Percentiles rank a stretch among this genome's conserved stretches.
Conservation (phyloP, 2,797 vertebrate species). For the Emydoidea blandingii region DNA sequence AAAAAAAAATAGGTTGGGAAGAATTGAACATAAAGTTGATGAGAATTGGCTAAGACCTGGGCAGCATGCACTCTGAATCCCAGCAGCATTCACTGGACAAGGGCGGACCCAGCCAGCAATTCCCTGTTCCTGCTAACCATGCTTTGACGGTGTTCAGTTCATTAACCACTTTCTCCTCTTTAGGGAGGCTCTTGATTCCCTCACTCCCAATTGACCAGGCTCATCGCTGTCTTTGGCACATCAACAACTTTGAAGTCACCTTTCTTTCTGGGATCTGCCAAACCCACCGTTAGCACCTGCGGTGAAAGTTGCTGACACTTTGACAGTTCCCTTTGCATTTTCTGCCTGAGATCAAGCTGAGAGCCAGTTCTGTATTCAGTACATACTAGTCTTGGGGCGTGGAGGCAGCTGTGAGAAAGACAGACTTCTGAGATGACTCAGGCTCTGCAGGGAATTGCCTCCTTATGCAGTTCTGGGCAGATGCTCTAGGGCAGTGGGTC, state of each 20-base stretch:
- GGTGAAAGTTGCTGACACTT: background rate
- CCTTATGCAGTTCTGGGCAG: background rate
- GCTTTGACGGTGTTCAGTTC: background rate
- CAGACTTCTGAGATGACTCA: fast-evolving
- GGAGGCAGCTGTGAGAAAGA: fast-evolving
- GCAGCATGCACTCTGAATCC: background rate
- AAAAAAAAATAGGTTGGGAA: background rate
- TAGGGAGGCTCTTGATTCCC: background rate
- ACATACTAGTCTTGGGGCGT: background rate
- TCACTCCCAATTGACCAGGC: background rate
- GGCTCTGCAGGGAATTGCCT: background rate
- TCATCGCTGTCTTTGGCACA: background rate
- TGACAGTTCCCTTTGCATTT: background rate
- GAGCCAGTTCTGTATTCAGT: background rate
- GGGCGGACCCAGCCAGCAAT: background rate
- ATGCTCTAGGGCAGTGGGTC: background rate
- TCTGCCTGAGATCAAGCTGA: background rate
- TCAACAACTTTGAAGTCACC: background rate
- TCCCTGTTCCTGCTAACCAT: background rate
- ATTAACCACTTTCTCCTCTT: background rate
- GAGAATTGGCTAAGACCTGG: background rate
- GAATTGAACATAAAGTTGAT: background rate
- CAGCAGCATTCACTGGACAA: background rate
- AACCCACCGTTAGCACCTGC: background rate
- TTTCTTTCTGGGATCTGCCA: background rate